Base-by-base conservation (phyloP, 1,140 invertebrate genomes). In the Stenopsyche tienmushanensis region DNA sequence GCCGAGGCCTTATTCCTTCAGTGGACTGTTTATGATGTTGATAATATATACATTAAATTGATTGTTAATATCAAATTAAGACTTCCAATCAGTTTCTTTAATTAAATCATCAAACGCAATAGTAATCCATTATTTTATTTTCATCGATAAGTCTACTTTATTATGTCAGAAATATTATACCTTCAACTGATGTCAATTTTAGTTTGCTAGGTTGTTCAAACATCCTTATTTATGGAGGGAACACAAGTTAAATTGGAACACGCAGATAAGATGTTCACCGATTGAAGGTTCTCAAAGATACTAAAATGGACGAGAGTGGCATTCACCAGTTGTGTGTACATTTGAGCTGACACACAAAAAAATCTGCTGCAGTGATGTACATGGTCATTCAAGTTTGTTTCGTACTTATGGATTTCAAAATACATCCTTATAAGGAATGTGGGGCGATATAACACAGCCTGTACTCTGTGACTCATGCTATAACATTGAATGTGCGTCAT, bases 101-200 rank as follows among this genome's bases (percentile, higher is more conserved):
- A n/a, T n/a, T n/a, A n/a, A n/a, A n/a, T n/a, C n/a, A n/a, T n/a
- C n/a, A n/a, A n/a, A n/a, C n/a, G n/a, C n/a, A n/a, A n/a, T n/a
- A n/a, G n/a, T n/a, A n/a, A n/a, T n/a, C n/a, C n/a, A n/a, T n/a
- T n/a, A n/a, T n/a, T n/a, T n/a, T n/a, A n/a, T n/a, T n/a, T n/a
- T n/a, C n/a, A n/a, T n/a, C n/a, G n/a, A n/a, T n/a, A n/a, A n/a
- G n/a, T n/a, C n/a, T n/a, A n/a, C n/a, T n/a, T n/a, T n/a, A n/a
- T n/a, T n/a, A n/a, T n/a, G n/a, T n/a, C n/a, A n/a, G 29, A 42
- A 17, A 29, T n/a, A 49, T n/a, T n/a, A 26, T 74, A 85, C 83
- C 83, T 82, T 84, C 83, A n/a, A 85, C 82, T 18, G 82, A 82
- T 47, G 80, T 80, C 59, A 84, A 76, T 66, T 77, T 78, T 17